A percentile compares a stretch with the other conserved stretches of the same genome.
These are phyloP conservation scores for Ammodytes marinus DNA, from an alignment of 2,113 vertebrate genomes.

Conservation along the genomic window DNA sequence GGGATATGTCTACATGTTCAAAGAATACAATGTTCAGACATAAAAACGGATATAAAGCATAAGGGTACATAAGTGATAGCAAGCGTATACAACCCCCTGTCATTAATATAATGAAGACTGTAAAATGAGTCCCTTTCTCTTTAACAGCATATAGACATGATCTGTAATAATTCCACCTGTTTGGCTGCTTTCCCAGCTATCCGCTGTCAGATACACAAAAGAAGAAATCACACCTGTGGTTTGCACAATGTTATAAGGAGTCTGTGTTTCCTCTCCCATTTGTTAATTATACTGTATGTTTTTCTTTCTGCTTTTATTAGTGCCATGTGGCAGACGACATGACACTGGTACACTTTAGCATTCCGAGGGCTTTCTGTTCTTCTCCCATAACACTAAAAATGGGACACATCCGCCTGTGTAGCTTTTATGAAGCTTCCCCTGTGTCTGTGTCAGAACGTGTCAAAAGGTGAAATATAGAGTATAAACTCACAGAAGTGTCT, in stretches of 20 bases:
- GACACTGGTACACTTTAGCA: conserved; percentile 24
- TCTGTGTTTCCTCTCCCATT: background rate
- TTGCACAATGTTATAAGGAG: background rate
- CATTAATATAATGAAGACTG: background rate
- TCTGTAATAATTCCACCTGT: background rate
- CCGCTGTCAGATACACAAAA: conserved; percentile 10
- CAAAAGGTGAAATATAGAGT: conserved; percentile 44
- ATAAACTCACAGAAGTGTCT: conserved; percentile 35
- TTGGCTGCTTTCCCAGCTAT: conserved; percentile 5
- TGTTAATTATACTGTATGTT: background rate
- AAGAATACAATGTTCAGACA: too few species aligned
- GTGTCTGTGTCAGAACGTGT: conserved; percentile 35
- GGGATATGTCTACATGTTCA: background rate
- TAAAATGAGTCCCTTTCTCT: background rate
- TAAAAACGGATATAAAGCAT: background rate
- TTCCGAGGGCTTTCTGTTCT: conserved; percentile 24
- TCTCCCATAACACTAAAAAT: conserved; percentile 19
- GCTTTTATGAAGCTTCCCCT: conserved; percentile 40
- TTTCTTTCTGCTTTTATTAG: conserved; percentile 9
- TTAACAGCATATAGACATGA: background rate
- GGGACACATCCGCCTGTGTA: conserved; percentile 19
- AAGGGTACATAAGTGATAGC: background rate
- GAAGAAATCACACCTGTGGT: conserved; percentile 5
- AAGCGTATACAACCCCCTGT: background rate
- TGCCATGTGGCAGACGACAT: conserved; percentile 23